Percentiles rank a stretch among this genome's conserved stretches.
phyloP scores from a whole-genome alignment of 1,140 invertebrate species.

The Melanaphis sacchari region DNA sequence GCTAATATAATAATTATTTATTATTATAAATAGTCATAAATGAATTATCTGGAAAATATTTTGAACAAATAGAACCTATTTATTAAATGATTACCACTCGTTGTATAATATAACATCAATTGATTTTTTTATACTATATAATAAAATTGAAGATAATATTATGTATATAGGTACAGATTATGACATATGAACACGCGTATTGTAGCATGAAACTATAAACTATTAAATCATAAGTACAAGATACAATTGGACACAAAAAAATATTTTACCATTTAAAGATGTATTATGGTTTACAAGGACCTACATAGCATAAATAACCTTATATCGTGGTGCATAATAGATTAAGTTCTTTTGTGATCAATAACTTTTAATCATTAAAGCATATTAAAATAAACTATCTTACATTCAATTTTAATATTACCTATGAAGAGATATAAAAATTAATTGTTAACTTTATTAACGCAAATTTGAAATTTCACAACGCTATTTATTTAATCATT shows the following conservation, averaged over 20 bases:
- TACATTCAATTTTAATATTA: no score
- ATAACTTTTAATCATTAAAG: background rate
- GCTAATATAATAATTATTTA: background rate
- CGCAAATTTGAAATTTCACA: background rate
- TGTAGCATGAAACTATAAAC: background rate
- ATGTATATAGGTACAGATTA: background rate
- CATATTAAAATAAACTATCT: background rate
- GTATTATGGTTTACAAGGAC: background rate
- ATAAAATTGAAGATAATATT: background rate
- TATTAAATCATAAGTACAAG: background rate
- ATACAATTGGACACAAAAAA: background rate
- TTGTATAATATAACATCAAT: background rate
- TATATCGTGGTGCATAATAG: background rate
- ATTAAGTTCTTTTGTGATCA: background rate
- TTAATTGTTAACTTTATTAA: no score
- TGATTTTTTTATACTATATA: background rate
- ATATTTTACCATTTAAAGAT: background rate
- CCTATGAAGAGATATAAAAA: background rate
- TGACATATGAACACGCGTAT: background rate
- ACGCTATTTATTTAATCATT: background rate
- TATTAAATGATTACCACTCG: background rate
- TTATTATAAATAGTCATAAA: background rate
- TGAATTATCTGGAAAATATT: background rate
- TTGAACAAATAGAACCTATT: background rate
- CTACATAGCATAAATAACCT: background rate